phyloP scores from a whole-genome alignment of 1,140 invertebrate genomes.

The Eufriesea mexicana region DNA sequence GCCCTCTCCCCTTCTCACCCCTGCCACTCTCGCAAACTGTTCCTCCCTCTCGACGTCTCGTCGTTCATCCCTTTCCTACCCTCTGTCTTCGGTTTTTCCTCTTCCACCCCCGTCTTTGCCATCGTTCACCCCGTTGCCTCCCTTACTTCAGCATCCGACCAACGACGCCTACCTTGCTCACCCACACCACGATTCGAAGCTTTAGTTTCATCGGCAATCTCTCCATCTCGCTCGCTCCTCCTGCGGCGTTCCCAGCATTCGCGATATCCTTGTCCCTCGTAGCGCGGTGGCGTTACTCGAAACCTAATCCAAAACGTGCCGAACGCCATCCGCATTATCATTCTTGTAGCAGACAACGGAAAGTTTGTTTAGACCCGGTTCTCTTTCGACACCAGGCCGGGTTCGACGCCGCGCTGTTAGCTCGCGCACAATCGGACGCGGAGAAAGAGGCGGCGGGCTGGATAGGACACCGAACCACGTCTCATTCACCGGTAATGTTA shows the following conservation, averaged over 20 bases:
- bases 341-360: constrained; percentile 75
- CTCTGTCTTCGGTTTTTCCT: constrained; percentile 6
- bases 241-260: too few relatives aligned
- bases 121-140: not conserved
- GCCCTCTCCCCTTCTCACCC: constrained; percentile 25
- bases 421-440: not conserved
- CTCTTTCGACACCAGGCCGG: constrained; percentile 32
- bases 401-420: constrained; percentile 17
- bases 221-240: not conserved
- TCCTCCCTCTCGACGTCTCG: constrained; percentile 21
- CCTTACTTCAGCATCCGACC: not conserved
- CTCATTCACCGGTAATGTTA: constrained; percentile 61
- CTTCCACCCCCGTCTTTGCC: not conserved
- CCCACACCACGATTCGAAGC: not conserved
- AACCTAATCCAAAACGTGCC: constrained; percentile 77
- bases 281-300: constrained; percentile 50
- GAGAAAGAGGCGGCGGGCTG: not conserved
- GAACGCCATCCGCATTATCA: constrained; percentile 74
- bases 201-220: constrained; percentile 23
- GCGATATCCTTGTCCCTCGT: not conserved
- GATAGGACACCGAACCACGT: constrained; percentile 26
- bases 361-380: constrained; percentile 71
- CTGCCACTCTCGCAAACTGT: constrained; percentile 7
- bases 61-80: not conserved
- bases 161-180: not conserved